These are phyloP conservation scores for Perognathus longimembris DNA, from an alignment of 2,113 vertebrate species.

Conservation along the genomic window DNA sequence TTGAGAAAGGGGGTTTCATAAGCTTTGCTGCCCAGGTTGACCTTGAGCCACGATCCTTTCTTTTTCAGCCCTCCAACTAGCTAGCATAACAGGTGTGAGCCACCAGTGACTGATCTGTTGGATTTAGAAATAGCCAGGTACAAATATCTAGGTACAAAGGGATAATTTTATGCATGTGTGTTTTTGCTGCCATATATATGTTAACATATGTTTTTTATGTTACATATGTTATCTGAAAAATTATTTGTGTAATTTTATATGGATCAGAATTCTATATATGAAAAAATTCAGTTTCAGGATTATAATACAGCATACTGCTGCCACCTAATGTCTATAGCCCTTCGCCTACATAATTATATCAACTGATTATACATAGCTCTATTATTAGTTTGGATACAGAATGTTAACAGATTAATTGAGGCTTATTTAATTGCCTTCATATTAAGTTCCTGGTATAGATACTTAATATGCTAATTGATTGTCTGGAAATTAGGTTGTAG, in stretches of 20 bases:
- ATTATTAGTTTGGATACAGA: conserved; percentile 53
- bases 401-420: conserved; percentile 69
- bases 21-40: too few species aligned
- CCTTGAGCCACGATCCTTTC: too few species aligned
- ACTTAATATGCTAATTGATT: conserved; percentile 70
- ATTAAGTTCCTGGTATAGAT: conserved; percentile 59
- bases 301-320: conserved; percentile 67
- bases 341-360: conserved; percentile 53
- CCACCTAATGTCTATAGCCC: conserved; percentile 78
- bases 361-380: conserved; percentile 45
- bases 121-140: too few species aligned
- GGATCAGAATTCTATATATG: conserved; percentile 14
- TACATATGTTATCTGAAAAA: conserved; percentile 34
- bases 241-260: conserved; percentile 47
- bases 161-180: conserved; percentile 28
- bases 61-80: too few species aligned
- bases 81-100: too few species aligned
- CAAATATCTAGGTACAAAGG: neutral
- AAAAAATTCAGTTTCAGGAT: conserved; percentile 23
- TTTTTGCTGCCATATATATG: neutral
- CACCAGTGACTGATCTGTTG: too few species aligned
- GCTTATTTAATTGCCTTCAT: conserved; percentile 71
- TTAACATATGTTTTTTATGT: neutral
- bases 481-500: conserved; percentile 60
- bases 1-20: too few species aligned